phyloP scores from a whole-genome alignment of 2,113 vertebrate species.

The Myanophis thanlyinensis region DNA sequence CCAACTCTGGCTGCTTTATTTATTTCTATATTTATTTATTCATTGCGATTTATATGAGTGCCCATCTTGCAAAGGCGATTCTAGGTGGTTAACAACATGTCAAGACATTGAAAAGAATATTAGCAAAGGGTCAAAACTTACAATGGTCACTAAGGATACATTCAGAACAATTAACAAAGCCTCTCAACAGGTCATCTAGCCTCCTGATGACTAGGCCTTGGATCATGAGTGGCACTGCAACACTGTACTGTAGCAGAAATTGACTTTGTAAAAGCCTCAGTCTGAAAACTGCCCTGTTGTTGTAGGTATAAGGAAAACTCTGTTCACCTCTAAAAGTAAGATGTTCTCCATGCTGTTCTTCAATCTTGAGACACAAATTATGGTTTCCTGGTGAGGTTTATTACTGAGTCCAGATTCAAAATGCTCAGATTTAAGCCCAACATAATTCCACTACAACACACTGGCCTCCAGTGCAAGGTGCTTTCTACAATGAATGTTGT shows the following conservation, averaged over 20 bases:
- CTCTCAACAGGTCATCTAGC: neutral
- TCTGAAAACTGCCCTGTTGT: neutral
- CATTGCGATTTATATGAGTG: neutral
- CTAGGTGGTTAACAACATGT: neutral
- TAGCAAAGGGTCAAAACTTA: neutral
- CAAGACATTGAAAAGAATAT: neutral
- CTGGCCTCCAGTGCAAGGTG: neutral
- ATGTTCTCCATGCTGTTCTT: neutral
- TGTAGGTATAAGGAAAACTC: neutral
- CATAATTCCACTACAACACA: neutral
- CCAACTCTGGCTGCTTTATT: neutral
- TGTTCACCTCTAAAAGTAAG: neutral
- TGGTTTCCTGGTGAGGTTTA: neutral
- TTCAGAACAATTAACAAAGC: neutral
- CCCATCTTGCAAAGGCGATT: neutral
- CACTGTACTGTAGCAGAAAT: neutral
- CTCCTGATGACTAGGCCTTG: neutral
- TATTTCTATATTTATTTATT: neutral
- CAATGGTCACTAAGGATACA: neutral
- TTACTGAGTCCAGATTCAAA: neutral
- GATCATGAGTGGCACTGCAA: neutral
- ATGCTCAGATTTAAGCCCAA: neutral
- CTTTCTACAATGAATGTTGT: neutral
- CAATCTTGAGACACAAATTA: neutral
- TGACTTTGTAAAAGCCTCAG: too few species aligned